These are phyloP conservation scores for Matsumyia berberina DNA, from an alignment of 2,888 invertebrate genomes.

Conservation along the genomic window DNA sequence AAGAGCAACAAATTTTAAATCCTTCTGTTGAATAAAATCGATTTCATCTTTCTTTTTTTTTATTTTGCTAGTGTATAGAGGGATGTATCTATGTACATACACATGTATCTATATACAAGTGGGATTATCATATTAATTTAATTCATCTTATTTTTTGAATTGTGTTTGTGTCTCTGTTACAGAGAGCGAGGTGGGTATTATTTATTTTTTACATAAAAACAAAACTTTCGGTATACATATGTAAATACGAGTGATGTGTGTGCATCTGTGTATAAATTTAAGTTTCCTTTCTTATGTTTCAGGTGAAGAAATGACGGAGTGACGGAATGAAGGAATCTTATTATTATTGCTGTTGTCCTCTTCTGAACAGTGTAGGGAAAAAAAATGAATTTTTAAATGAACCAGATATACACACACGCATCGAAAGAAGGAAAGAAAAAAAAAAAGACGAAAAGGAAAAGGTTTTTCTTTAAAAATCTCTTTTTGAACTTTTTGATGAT, in stretches of 20 bases:
- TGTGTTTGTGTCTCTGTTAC: constrained; percentile 25
- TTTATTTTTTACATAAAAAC: constrained; percentile 17
- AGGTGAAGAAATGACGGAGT: constrained; percentile 52
- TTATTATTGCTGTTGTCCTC: constrained; percentile 53
- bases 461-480: neutral
- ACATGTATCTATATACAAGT: constrained; percentile 41
- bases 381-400: constrained; percentile 43
- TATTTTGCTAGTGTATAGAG: no score
- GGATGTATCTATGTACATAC: constrained; percentile 23
- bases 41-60: constrained; percentile 57
- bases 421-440: constrained; percentile 25
- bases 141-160: constrained; percentile 17
- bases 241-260: constrained; percentile 16
- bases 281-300: constrained; percentile 52
- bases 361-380: constrained; percentile 24
- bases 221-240: neutral
- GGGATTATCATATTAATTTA: constrained; percentile 53
- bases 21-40: constrained; percentile 74
- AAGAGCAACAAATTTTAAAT: constrained; percentile 68
- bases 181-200: constrained; percentile 28
- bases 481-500: constrained; percentile 23
- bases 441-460: neutral
- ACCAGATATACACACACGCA: constrained; percentile 56
- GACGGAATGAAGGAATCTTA: constrained; percentile 33
- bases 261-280: constrained; percentile 29